Percentiles rank a stretch among this genome's conserved stretches.
Conservation (phyloP, 2,113 vertebrate genomes). For the Clarias batrachus region DNA sequence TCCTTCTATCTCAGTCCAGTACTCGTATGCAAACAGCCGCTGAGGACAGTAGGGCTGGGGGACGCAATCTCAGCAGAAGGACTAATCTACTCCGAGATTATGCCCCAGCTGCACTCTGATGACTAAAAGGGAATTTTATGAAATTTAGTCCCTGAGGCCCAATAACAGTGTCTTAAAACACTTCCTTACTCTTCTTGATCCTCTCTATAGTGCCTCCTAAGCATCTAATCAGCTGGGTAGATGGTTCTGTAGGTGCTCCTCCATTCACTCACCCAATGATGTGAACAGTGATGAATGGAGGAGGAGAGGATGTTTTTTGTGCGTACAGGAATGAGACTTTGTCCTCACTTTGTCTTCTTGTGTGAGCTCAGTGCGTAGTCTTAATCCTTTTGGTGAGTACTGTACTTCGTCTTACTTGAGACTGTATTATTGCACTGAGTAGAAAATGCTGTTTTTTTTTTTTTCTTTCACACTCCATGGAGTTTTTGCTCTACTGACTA, state of each 20-base stretch:
- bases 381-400: slow-evolving; percentile 25
- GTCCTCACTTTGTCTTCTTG: neutral
- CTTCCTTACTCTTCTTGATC: neutral
- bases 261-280: neutral
- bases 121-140: neutral
- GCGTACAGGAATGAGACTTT: neutral
- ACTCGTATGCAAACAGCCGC: slow-evolving; percentile 86
- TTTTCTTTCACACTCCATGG: neutral
- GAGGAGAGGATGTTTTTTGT: slow-evolving; percentile 17
- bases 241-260: slow-evolving; percentile 2
- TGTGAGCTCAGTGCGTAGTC: neutral
- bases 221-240: slow-evolving; percentile 17
- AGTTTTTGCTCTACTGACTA: slow-evolving; percentile 23
- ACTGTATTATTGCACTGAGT: slow-evolving; percentile 40
- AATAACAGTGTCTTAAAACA: neutral
- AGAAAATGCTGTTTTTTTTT: neutral
- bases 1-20: slow-evolving; percentile 90
- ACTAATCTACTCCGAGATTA: slow-evolving; percentile 83
- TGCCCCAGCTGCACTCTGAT: slow-evolving; percentile 54
- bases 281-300: slow-evolving; percentile 17
- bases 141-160: neutral
- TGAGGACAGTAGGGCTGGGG: slow-evolving; percentile 92
- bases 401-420: slow-evolving; percentile 18
- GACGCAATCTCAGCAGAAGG: slow-evolving; percentile 96
- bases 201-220: slow-evolving; percentile 4